phyloP scores from a whole-genome alignment of 1,140 invertebrate species.

The Dinoponera quadriceps region DNA sequence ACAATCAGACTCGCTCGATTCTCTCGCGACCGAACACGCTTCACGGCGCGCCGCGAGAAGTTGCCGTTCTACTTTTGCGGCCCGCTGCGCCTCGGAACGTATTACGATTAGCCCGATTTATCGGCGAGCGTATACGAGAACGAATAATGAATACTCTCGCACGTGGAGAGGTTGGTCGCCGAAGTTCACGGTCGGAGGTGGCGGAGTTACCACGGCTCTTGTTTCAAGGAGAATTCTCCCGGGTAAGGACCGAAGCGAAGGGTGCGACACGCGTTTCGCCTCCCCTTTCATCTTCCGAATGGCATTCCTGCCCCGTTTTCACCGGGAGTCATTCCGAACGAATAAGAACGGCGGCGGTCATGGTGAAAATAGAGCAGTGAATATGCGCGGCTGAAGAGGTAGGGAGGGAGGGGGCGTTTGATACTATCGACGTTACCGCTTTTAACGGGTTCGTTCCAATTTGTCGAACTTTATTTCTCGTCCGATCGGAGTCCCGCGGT shows the following conservation, averaged over 20 bases:
- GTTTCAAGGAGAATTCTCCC: slow-evolving; percentile 2
- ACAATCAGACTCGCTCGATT: no score
- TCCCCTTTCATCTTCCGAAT: slow-evolving; percentile 25
- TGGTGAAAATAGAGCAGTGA: not conserved
- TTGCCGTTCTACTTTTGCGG: not conserved
- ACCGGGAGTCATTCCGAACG: slow-evolving; percentile 3
- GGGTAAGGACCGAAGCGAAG: not conserved
- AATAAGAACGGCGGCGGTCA: not conserved
- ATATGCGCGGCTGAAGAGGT: not conserved
- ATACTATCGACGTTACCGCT: slow-evolving; percentile 13
- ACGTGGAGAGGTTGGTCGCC: not conserved
- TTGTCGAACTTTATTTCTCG: slow-evolving; percentile 10
- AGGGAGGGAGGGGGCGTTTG: not conserved
- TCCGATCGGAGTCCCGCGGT: not conserved
- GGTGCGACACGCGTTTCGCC: slow-evolving; percentile 14
- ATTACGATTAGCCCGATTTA: slow-evolving; percentile 8
- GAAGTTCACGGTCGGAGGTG: slow-evolving; percentile 31
- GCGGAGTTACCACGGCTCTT: not conserved
- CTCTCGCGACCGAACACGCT: not conserved
- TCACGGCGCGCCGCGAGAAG: no score
- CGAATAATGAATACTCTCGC: slow-evolving; percentile 13
- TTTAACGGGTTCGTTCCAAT: slow-evolving; percentile 16
- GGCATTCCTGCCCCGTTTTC: slow-evolving; percentile 26
- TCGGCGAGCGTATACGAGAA: not conserved
- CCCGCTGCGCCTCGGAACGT: not conserved